These are phyloP conservation scores for Byasa hedistus DNA, from an alignment of 2,888 invertebrate genomes.

Conservation along the genomic window DNA sequence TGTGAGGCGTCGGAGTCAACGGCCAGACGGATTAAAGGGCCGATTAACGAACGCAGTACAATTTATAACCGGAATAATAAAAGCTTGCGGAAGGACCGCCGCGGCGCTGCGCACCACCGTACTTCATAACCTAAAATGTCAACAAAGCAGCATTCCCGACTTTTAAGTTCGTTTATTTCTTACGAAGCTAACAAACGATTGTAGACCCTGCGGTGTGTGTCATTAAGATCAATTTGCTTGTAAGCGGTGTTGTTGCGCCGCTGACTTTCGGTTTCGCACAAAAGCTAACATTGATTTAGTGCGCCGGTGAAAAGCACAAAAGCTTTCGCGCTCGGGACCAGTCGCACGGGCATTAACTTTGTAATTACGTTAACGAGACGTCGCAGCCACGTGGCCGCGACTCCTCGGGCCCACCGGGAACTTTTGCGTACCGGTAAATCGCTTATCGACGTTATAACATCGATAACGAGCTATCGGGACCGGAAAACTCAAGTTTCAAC, in stretches of 20 bases:
- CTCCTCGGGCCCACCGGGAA: conserved; percentile 43
- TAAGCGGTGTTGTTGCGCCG: neutral
- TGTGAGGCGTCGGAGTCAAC: conserved; percentile 60
- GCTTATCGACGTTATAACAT: conserved; percentile 30
- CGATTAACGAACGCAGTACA: conserved; percentile 74
- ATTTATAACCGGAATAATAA: conserved; percentile 77
- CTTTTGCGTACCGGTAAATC: conserved; percentile 43
- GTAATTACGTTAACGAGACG: conserved; percentile 71
- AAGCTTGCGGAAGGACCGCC: conserved; percentile 62
- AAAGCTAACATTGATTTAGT: conserved; percentile 60
- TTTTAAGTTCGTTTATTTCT: conserved; percentile 37
- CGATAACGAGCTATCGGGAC: conserved; percentile 52
- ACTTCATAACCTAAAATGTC: conserved; percentile 49
- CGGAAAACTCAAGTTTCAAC: conserved; percentile 72
- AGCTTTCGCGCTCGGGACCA: conserved; percentile 53
- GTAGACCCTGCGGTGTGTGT: neutral
- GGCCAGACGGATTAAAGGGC: conserved; percentile 77
- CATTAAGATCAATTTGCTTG: neutral
- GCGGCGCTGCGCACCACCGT: conserved; percentile 33
- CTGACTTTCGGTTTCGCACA: conserved; percentile 80
- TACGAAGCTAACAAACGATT: conserved; percentile 30
- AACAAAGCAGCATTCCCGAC: conserved; percentile 43
- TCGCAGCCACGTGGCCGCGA: conserved; percentile 52
- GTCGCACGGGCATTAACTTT: conserved; percentile 52
- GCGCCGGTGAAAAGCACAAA: conserved; percentile 53